phyloP scores from a whole-genome alignment of 2,888 invertebrate genomes.

The Steinernema hermaphroditum region DNA sequence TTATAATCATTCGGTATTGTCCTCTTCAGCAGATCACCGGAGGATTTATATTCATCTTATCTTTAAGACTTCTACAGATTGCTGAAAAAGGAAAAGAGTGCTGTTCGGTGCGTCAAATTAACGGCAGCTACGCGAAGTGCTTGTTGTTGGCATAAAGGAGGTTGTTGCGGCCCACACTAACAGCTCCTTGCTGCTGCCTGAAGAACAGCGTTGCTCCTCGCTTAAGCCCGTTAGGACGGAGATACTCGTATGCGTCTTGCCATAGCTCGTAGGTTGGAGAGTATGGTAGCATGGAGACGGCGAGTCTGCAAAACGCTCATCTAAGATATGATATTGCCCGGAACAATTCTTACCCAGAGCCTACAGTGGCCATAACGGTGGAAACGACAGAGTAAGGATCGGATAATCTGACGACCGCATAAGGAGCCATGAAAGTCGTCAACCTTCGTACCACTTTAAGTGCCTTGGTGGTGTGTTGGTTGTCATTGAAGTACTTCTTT shows the following conservation, averaged over 20 bases:
- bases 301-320: too few species aligned
- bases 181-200: conserved; percentile 61
- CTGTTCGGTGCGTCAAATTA: too few species aligned
- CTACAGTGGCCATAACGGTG: conserved; percentile 85
- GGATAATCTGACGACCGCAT: conserved; percentile 80
- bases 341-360: conserved; percentile 72
- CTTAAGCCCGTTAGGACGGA: conserved; percentile 68
- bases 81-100: too few species aligned
- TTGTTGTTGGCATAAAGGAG: conserved; percentile 62
- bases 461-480: conserved; percentile 11
- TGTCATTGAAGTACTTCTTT: not conserved
- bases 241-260: conserved; percentile 82
- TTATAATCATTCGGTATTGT: too few species aligned
- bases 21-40: too few species aligned
- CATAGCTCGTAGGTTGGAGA: conserved; percentile 83
- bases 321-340: too few species aligned
- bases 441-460: conserved; percentile 41
- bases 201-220: conserved; percentile 60
- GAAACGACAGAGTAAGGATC: conserved; percentile 90
- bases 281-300: conserved; percentile 80
- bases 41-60: too few species aligned
- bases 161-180: conserved; percentile 59
- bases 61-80: too few species aligned
- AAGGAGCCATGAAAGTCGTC: conserved; percentile 70
- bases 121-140: conserved; percentile 45